Evolutionary conservation across 2,888 invertebrate genomes (phyloP), one percentile per base, ranked within the genome.

Genomic region (Callimorpha dominula): DNA sequence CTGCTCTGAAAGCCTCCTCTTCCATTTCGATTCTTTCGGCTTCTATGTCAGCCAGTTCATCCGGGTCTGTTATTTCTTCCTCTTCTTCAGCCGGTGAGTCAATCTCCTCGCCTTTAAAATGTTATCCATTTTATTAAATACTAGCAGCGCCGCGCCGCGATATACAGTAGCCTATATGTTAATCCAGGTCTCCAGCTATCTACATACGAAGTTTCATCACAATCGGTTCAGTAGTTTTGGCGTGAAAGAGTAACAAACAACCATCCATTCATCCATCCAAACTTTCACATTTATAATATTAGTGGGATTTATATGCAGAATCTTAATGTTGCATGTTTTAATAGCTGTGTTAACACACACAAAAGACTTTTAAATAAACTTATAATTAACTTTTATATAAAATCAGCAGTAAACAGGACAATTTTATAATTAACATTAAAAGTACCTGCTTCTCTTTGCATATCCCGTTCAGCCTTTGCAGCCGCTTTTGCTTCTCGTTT

Each of bases 61-160:
- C 95, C 0, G 93, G 92, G 68, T 94, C 94, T 2, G 86, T 77
- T 68, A 89, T 84, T 65, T 88, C 91, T 75, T 93, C 94, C 74
- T 92, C 96, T 70, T 96, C 96, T 75, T 92, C 93, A 14, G 79
- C 92, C 40, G 91, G 92, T 7, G 94, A 94, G 0, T 94, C 95
- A 3, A 94, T 90, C 20, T 92, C 94, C 72, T 96, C 93, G 11
- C 94, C 93, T 93, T 31, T 0, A 68, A 68, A 54, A 20, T 20
- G 20, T 43, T 12, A 43, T 20, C 15, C 14, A 49, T 43, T 4
- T 17, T 6, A 7, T n/a, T 54, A 52, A 4, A n/a, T 20, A 4
- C n/a, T n/a, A n/a, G n/a, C n/a, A n/a, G n/a, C n/a, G n/a, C n/a
- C n/a, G n/a, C n/a, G n/a, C n/a, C n/a, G n/a, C n/a, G n/a, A n/a